Conservation (phyloP, 2,113 vertebrate species). For the Cranoglanis bouderius region DNA sequence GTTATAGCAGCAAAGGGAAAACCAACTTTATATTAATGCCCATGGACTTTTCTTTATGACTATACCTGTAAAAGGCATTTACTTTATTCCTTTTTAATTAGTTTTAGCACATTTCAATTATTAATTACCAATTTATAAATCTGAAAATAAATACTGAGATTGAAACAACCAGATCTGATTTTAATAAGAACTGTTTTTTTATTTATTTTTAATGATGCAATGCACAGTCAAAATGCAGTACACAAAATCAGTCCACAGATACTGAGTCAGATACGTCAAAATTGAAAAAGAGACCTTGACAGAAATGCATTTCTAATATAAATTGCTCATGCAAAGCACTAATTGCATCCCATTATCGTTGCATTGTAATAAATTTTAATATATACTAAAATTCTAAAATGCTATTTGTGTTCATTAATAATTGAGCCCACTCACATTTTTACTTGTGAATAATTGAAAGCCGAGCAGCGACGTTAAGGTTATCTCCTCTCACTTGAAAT, state of each 20-base stretch:
- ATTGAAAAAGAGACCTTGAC: not conserved
- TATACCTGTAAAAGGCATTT: not conserved
- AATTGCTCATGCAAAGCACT: slow-evolving; percentile 12
- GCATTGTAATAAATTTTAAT: slow-evolving; percentile 24
- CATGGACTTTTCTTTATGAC: not conserved
- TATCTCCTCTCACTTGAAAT: slow-evolving; percentile 61
- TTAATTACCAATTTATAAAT: not conserved
- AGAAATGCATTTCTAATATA: slow-evolving; percentile 18
- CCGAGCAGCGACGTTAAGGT: slow-evolving; percentile 59
- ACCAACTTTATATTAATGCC: not conserved
- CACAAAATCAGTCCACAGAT: not conserved
- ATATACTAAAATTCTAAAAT: slow-evolving; percentile 39
- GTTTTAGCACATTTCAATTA: not conserved
- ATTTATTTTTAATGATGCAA: too few relatives aligned
- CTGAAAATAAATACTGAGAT: not conserved
- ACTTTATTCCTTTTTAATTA: not conserved
- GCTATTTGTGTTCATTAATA: slow-evolving; percentile 61
- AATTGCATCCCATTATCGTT: slow-evolving; percentile 16
- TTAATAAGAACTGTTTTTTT: not conserved
- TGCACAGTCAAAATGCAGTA: not conserved
- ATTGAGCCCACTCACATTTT: slow-evolving; percentile 65
- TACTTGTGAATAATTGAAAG: slow-evolving; percentile 68
- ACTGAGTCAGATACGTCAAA: not conserved
- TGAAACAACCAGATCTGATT: not conserved
- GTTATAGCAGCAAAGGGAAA: not conserved